Base-by-base conservation (phyloP, 64 coral and sea anemone genomes). In the Dendrophyllia cribrosa region DNA sequence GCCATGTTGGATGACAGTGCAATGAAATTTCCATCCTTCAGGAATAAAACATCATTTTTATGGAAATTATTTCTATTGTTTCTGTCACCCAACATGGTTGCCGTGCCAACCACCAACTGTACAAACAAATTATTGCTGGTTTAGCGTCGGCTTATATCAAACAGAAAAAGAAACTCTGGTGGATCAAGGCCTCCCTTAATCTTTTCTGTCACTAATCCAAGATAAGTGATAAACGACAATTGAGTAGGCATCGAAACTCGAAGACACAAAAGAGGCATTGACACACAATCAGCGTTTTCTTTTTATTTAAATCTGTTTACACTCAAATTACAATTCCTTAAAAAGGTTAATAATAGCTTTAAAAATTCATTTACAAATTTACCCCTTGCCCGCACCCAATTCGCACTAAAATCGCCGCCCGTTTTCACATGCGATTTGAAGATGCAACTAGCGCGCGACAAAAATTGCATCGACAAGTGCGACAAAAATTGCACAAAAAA, bases 211-310 rank as follows among this genome's bases (percentile, higher is more conserved):
- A 24, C 16, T 15, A 78, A 78, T 5, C 12, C 20, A 58, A 34
- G 23, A 20, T 11, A 12, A 9, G 1, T 1, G 11, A 49, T 6
- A 49, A 16, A 74, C 6, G 5, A 17, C 4, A 19, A 13, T 2
- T 0, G 0, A 46, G 9, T 58, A 20, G 24, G 2, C n/a, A 23
- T 2, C 19, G 10, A 78, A 23, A 59, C 34, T 34, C 34, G 52
- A 78, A 5, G 9, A 62, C 24, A 80, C 13, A 26, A 61, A 80
- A 61, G 58, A 62, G 77, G 77, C 77, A 58, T 43, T 80, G 55
- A 80, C 77, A 80, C n/a, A 80, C 77, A 72, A 45, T 72, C 51
- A 80, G 58, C 45, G 58, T 63, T 80, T 80, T 58, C 76, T 80
- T 80, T 80, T 80, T 80, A 80, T 80, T 80, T 59, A 44, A 80